Base-by-base conservation (phyloP, 2,888 invertebrate species). In the Chrysina gloriosa region DNA sequence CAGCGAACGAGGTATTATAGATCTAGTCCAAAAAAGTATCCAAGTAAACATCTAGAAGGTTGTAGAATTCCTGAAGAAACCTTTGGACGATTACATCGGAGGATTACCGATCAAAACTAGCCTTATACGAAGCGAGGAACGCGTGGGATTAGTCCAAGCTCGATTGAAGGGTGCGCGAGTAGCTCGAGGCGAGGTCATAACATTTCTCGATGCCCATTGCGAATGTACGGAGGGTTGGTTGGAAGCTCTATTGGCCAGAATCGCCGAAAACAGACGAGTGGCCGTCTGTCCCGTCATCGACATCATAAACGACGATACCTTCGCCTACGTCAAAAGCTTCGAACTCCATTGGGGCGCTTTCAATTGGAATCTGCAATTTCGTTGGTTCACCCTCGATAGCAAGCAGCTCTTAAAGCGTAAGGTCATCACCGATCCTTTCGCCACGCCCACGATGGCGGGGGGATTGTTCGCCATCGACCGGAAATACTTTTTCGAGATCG, bases 201-300 rank as follows among this genome's bases (percentile, higher is more conserved):
- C 97, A 7, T 99, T 99, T 85, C 86, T 99, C 66, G 99, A 99
- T 82, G 97, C 98, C 1, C 98, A 99, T 83, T 98, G 98, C 83
- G 98, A 99, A 83, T 98, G 98, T 79, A 95, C 96, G 63, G 95
- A 96, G 85, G 98, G 98, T 11, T 99, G 99, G 98, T 84, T 99
- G 72, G 98, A 98, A 80, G 98, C 98, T 1, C 85, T 99, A 11
- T 83, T 99, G 63, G 89, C 94, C 21, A 89, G 98, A 76, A 97
- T 99, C 75, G 95, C 94, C 4, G 90, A 94, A 81, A 94, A 99
- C 84, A 89, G 96, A 74, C 93, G 92, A 73, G 94, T 96, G 0
- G 97, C 98, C 48, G 98, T 97, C 3, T 97, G 98, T 83, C 98
- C 99, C 5, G 97, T 99, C 74, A 98, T 99, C 77, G 99, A 99